Conservation (phyloP, 2,113 vertebrate genomes). For the Phylloscopus trochilus region DNA sequence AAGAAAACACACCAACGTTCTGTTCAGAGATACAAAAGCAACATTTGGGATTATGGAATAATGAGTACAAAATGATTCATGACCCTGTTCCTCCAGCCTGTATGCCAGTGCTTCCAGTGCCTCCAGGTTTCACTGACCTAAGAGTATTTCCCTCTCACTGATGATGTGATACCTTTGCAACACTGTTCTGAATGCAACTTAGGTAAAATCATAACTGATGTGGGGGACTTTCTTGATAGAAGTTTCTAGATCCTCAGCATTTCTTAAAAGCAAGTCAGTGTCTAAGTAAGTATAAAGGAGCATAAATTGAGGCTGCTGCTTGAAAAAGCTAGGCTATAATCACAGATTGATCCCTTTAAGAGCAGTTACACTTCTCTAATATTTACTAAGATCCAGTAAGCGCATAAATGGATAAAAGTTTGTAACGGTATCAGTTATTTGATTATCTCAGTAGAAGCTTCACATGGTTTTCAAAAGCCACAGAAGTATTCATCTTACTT, state of each 20-base stretch:
- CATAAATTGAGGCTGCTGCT: background rate
- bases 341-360: background rate
- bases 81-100: background rate
- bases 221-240: background rate
- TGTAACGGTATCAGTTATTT: background rate
- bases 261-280: background rate
- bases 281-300: background rate
- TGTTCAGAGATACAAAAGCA: background rate
- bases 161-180: background rate
- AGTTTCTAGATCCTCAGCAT: background rate
- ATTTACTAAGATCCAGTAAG: background rate
- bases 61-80: background rate
- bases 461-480: background rate
- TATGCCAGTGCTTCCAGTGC: background rate
- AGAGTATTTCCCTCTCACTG: background rate
- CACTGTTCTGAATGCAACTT: background rate
- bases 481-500: conserved; percentile 76
- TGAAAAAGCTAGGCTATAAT: background rate
- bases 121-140: background rate
- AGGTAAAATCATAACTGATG: background rate
- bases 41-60: background rate
- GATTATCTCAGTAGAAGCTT: background rate
- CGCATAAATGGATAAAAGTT: background rate
- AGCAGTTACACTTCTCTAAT: background rate
- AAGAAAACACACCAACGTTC: background rate